Evolutionary conservation across 2,797 vertebrate species (phyloP).

Genomic region (Tadarida brasiliensis): DNA sequence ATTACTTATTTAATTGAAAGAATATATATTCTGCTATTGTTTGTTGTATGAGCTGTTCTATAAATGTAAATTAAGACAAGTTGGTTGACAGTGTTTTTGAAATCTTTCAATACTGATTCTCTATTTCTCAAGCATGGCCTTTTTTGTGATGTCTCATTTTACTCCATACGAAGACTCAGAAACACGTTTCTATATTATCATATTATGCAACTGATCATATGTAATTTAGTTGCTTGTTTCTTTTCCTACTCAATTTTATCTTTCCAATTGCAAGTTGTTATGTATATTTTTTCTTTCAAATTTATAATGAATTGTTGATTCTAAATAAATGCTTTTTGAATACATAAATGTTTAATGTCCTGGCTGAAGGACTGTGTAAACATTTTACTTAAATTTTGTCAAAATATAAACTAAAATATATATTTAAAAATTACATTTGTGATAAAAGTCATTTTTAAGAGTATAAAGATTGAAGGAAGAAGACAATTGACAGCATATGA

Average conservation of each 20-base stretch:
- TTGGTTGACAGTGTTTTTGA: not conserved
- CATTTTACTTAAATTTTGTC: not conserved
- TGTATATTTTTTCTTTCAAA: not conserved
- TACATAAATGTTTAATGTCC: slow-evolving; percentile 11
- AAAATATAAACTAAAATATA: slow-evolving; percentile 45
- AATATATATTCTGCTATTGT: not conserved
- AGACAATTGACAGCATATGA: not conserved
- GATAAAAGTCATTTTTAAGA: not conserved
- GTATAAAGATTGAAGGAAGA: not conserved
- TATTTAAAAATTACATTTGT: not conserved
- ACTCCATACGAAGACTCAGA: not conserved
- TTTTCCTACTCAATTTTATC: not conserved
- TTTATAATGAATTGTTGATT: slow-evolving; percentile 30
- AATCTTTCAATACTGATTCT: not conserved
- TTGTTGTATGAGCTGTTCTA: not conserved
- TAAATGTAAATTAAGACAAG: not conserved
- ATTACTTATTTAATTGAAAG: not conserved
- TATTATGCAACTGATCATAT: not conserved
- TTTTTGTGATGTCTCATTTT: not conserved
- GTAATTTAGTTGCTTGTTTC: not conserved
- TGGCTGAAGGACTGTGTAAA: not conserved
- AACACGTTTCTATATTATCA: not conserved
- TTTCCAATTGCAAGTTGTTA: not conserved
- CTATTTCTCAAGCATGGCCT: not conserved
- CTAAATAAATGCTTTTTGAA: slow-evolving; percentile 46